Evolutionary conservation across 1,140 invertebrate species (phyloP).

Genomic region (Conopomorpha cramerella): DNA sequence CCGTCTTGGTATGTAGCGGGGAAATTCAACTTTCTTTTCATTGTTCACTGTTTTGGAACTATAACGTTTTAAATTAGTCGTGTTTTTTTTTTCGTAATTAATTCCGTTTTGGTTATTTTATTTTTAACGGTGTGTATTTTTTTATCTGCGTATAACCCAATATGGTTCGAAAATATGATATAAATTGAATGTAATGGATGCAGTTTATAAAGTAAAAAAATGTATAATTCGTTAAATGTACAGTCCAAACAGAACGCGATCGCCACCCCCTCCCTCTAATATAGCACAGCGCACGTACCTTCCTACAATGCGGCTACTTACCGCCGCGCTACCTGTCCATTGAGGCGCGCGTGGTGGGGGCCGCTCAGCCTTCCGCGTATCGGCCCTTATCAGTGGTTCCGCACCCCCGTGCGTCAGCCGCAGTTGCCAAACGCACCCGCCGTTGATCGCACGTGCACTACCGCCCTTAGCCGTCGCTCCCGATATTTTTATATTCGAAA

Average conservation of each 20-base stretch:
- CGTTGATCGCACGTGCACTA: constrained; percentile 34
- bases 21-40: background rate
- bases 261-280: background rate
- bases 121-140: too few relatives aligned
- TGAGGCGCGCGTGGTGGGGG: constrained; percentile 34
- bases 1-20: background rate
- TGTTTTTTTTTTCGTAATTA: too few relatives aligned
- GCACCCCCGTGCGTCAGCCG: constrained; percentile 36
- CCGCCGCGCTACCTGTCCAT: constrained; percentile 45
- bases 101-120: too few relatives aligned
- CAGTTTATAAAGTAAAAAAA: background rate
- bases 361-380: constrained; percentile 47
- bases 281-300: constrained; percentile 12
- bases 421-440: constrained; percentile 53
- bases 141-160: too few relatives aligned
- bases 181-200: background rate
- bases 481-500: background rate
- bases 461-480: background rate
- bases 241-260: background rate
- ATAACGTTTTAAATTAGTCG: too few relatives aligned
- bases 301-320: constrained; percentile 22
- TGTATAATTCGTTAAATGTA: background rate
- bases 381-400: constrained; percentile 42
- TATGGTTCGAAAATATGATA: background rate
- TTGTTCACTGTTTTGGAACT: background rate